A percentile compares a stretch with the other conserved stretches of the same genome.
Evolutionary conservation across 2,888 invertebrate species (phyloP).

Genomic region (Phortica magna): DNA sequence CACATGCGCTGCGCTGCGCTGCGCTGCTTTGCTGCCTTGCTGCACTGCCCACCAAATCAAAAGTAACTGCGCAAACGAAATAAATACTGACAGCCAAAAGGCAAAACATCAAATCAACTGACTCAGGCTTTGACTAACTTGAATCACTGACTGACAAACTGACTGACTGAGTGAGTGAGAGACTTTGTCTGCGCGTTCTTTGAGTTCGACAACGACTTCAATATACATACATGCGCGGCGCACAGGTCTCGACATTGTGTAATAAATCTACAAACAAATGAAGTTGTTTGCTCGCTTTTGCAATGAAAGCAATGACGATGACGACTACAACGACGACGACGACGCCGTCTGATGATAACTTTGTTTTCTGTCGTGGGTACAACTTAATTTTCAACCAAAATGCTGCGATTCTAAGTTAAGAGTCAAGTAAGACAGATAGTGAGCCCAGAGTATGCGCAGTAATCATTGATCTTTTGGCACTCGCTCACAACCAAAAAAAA

Average conservation of each 20-base stretch:
- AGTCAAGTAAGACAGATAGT: constrained; percentile 41
- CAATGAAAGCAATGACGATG: constrained; percentile 6
- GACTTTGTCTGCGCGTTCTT: background rate
- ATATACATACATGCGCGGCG: background rate
- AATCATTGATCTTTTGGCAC: constrained; percentile 76
- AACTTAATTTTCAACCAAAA: constrained; percentile 36
- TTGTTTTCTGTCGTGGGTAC: constrained; percentile 13
- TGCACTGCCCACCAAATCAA: constrained; percentile 66
- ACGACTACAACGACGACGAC: background rate
- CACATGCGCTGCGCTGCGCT: constrained; percentile 47
- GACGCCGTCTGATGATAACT: constrained; percentile 3
- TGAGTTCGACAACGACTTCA: background rate
- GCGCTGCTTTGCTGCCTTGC: constrained; percentile 46
- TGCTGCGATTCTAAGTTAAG: constrained; percentile 56
- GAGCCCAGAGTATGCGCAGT: constrained; percentile 40
- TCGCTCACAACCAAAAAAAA: constrained; percentile 49
- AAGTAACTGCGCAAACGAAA: constrained; percentile 52
- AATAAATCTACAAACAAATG: constrained; percentile 75
- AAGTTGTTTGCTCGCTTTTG: constrained; percentile 65
- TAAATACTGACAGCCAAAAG: constrained; percentile 32
- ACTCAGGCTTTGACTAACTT: background rate
- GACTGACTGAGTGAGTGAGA: background rate
- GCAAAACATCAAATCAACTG: constrained; percentile 35
- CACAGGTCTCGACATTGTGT: constrained; percentile 49
- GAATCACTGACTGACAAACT: background rate